Conservation (phyloP, 2,888 invertebrate genomes). For the Melinaea marsaeus region DNA sequence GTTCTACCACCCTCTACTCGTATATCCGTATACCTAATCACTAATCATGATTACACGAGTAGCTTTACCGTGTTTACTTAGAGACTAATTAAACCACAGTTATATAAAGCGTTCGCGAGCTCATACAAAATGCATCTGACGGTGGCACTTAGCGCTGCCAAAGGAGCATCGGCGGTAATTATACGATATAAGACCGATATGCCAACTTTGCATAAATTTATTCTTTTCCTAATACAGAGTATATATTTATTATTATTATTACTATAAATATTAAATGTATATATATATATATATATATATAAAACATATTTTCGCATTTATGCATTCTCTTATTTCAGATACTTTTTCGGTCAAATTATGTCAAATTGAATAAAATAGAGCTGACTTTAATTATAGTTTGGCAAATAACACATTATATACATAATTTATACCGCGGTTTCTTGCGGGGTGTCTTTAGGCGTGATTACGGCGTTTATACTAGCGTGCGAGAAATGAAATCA, state of each 20-base stretch:
- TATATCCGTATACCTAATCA: constrained; percentile 58
- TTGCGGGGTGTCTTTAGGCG: constrained; percentile 48
- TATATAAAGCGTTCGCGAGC: constrained; percentile 63
- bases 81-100: constrained; percentile 71
- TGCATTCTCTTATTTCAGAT: too few relatives aligned
- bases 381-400: background rate
- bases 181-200: constrained; percentile 18
- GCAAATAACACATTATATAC: background rate
- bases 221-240: background rate
- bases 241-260: too few relatives aligned
- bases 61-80: constrained; percentile 55
- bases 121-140: constrained; percentile 70
- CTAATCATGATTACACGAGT: constrained; percentile 69
- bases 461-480: constrained; percentile 67
- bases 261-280: too few relatives aligned
- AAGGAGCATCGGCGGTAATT: constrained; percentile 37
- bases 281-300: too few relatives aligned
- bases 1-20: constrained; percentile 31
- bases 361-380: background rate
- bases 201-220: background rate
- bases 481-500: constrained; percentile 67
- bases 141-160: constrained; percentile 39
- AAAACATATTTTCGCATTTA: too few relatives aligned
- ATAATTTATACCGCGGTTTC: constrained; percentile 30
- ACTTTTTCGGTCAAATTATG: background rate